Base-by-base conservation (phyloP, 2,888 invertebrate species). In the Amiota mariae region DNA sequence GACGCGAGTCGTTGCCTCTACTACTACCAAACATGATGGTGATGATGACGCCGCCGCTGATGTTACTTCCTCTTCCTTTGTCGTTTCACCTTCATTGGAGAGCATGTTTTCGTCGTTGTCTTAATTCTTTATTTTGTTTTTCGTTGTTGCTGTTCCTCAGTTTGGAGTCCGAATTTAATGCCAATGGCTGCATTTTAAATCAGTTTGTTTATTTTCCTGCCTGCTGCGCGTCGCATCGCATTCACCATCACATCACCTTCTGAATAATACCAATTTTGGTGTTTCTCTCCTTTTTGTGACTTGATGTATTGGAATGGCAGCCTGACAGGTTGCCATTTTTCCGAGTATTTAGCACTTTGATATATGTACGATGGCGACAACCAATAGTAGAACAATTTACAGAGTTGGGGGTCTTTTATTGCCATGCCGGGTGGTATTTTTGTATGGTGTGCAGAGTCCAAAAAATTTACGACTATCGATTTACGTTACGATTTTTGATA, bases 31-130 rank as follows among this genome's bases (percentile, higher is more conserved):
- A n/a, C n/a, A 36, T 36, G 3, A 36, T 6, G 6, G 6, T 36
- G 8, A 2, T 72, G 46, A 36, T 10, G 15, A 12, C n/a, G 61
- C 3, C 8, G 61, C 9, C 11, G 56, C 70, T 10, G 6, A 36
- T 36, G 72, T 15, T 47, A 18, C 36, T 36, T 36, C 36, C 36
- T 36, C 6, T 36, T 36, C 36, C 36, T 36, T 70, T 56, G 59
- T 8, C 56, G 47, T 56, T 47, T 18, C 54, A 18, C 48, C 18
- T 36, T 48, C 11, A 78, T 85, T 82, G 80, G 81, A 82, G 80
- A 83, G 80, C 87, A 87, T 82, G 86, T 85, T 87, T 86, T 82
- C 81, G 84, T 85, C 82, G 82, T 84, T 85, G 48, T 51, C 48
- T 49, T 9, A 18, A 15, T 13, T 13, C 59, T 72, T 56, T 64